Base-by-base conservation (phyloP, 2,888 invertebrate species). In the Patella depressa region DNA sequence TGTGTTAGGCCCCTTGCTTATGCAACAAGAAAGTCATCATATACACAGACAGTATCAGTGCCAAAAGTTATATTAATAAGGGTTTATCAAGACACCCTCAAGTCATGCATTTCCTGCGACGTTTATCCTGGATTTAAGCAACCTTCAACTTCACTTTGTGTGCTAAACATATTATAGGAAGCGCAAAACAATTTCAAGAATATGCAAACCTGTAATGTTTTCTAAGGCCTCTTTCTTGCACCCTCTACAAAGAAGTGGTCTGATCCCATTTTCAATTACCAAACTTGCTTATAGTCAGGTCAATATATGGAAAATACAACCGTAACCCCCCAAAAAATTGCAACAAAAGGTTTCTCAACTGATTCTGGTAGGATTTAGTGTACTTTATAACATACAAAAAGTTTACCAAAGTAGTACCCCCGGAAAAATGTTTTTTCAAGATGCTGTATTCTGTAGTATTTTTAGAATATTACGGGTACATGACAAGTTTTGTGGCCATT, bases 61-160 rank as follows among this genome's bases (percentile, higher is more conserved):
- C 72, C 1, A 53, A 45, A 29, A 29, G 53, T 45, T 29, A n/a
- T 45, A 72, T 72, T 72, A 72, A 72, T 45, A 72, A 72, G 45
- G 24, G n/a, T 2, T 29, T 24, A 45, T 24, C 72, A 29, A 29
- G 17, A 14, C 4, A 29, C 24, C 29, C 29, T 72, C 34, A 29
- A 9, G 45, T 72, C 29, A 72, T 72, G 72, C 72, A 24, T 29
- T 29, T 53, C 17, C 29, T 72, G 34, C 24, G 72, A 17, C n/a
- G 34, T 1, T 72, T 72, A 17, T 53, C 9, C 45, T 72, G 24
- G 29, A 72, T 7, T 45, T 29, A n/a, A n/a, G 72, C 34, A 11
- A 45, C n/a, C 17, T 29, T 45, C 45, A 72, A 72, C 72, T 72
- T 72, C 45, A 29, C n/a, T 17, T 72, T 72, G 72, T n/a, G 12